Conservation (phyloP, 2,113 vertebrate species). For the Monopterus albus region DNA sequence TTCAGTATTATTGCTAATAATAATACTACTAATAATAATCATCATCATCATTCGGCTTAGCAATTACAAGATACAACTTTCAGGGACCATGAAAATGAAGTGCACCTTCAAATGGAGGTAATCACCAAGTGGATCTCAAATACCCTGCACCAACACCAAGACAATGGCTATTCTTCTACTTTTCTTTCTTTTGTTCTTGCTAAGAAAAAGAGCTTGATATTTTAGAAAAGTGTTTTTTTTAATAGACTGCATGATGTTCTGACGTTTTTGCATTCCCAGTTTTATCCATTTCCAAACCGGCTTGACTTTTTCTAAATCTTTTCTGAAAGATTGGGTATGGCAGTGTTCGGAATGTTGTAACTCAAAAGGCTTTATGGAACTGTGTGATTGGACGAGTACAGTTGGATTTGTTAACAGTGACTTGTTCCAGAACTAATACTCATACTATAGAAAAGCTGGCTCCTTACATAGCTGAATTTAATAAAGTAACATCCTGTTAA, state of each 20-base stretch:
- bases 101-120: too few relatives aligned
- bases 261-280: not conserved
- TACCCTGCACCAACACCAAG: too few relatives aligned
- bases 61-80: slow-evolving; percentile 1
- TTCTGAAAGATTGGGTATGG: not conserved
- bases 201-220: too few relatives aligned
- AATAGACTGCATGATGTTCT: too few relatives aligned
- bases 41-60: not conserved
- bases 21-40: slow-evolving; percentile 1
- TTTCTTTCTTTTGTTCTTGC: too few relatives aligned
- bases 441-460: not conserved
- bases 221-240: too few relatives aligned
- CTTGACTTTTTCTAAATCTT: not conserved
- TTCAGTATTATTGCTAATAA: not conserved
- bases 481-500: slow-evolving; percentile 28
- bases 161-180: too few relatives aligned
- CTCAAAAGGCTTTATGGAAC: not conserved
- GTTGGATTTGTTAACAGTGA: slow-evolving; percentile 3
- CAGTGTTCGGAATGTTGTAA: not conserved
- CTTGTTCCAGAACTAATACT: slow-evolving; percentile 19
- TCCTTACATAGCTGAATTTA: slow-evolving; percentile 16
- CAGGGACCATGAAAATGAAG: too few relatives aligned
- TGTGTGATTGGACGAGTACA: slow-evolving; percentile 8
- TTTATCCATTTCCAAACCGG: not conserved
- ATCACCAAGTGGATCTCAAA: too few relatives aligned